A percentile compares a stretch with the other conserved stretches of the same genome.
Conservation (phyloP, 2,888 invertebrate species). For the Aproaerema taeniolella region DNA sequence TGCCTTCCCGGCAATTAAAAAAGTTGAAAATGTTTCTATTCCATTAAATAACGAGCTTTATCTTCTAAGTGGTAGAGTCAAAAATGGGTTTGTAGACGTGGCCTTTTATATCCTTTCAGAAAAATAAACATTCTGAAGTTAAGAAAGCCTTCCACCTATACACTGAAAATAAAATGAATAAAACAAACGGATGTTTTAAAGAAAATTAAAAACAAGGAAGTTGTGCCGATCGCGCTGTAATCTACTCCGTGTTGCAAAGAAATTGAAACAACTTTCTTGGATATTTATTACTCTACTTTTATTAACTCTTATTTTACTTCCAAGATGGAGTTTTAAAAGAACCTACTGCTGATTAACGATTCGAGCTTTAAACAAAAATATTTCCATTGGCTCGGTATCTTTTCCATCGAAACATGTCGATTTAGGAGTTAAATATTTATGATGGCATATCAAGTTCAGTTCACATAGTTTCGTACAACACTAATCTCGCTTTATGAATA, state of each 20-base stretch:
- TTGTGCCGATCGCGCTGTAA: slow-evolving; percentile 66
- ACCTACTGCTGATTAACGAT: slow-evolving; percentile 31
- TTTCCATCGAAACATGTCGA: slow-evolving; percentile 6
- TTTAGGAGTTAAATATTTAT: slow-evolving; percentile 8
- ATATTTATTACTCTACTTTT: slow-evolving; percentile 75
- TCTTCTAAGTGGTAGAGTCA: slow-evolving; percentile 38
- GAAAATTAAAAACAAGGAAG: slow-evolving; percentile 76
- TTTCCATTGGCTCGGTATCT: slow-evolving; percentile 1
- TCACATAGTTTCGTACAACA: slow-evolving; percentile 7
- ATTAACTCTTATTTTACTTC: slow-evolving; percentile 52
- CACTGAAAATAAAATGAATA: slow-evolving; percentile 66
- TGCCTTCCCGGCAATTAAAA: slow-evolving; percentile 60
- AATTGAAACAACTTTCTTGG: slow-evolving; percentile 75
- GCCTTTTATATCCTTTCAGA: slow-evolving; percentile 47
- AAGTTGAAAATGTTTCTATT: slow-evolving; percentile 45
- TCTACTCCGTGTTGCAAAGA: slow-evolving; percentile 73
- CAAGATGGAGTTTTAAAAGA: slow-evolving; percentile 52
- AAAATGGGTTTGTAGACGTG: slow-evolving; percentile 35
- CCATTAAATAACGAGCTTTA: slow-evolving; percentile 47
- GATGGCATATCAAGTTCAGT: slow-evolving; percentile 7
- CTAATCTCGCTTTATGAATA: slow-evolving; percentile 14
- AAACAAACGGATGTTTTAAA: slow-evolving; percentile 72
- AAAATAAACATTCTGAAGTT: slow-evolving; percentile 64
- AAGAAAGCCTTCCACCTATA: slow-evolving; percentile 68
- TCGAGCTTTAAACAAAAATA: slow-evolving; percentile 20